These are phyloP conservation scores for Tipula lateralis DNA, from an alignment of 2,888 invertebrate species.

Conservation along the genomic window DNA sequence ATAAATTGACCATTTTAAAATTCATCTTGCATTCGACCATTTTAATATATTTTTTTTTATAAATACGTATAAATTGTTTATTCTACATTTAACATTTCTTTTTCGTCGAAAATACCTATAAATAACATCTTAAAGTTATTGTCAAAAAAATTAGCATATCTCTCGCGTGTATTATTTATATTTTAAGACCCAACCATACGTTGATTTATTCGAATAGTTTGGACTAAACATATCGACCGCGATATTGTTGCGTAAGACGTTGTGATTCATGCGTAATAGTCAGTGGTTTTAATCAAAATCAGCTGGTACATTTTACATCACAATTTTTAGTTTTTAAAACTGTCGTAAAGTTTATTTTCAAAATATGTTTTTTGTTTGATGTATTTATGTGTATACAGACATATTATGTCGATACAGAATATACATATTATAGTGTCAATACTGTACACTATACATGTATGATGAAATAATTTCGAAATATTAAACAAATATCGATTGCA, in stretches of 20 bases:
- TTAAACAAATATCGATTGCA: background rate
- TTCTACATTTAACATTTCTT: conserved; percentile 11
- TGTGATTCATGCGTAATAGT: background rate
- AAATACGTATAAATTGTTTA: background rate
- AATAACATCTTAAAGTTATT: background rate
- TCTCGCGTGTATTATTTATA: background rate
- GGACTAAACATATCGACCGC: background rate
- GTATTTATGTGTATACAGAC: background rate
- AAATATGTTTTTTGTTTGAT: background rate
- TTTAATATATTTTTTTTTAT: background rate
- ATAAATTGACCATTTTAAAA: background rate
- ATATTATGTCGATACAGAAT: background rate
- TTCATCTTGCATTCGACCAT: background rate
- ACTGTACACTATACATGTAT: background rate
- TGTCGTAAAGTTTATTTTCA: background rate
- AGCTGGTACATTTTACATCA: background rate
- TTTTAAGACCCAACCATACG: too few species aligned
- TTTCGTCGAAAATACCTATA: conserved; percentile 11
- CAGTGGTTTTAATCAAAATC: background rate
- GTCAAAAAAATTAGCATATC: background rate
- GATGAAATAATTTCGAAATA: background rate
- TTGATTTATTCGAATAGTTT: background rate
- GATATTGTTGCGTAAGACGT: background rate
- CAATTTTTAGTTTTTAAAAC: background rate
- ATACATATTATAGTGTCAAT: background rate